These are phyloP conservation scores for Monodelphis domestica DNA, from an alignment of 2,797 vertebrate genomes.

Conservation along the genomic window DNA sequence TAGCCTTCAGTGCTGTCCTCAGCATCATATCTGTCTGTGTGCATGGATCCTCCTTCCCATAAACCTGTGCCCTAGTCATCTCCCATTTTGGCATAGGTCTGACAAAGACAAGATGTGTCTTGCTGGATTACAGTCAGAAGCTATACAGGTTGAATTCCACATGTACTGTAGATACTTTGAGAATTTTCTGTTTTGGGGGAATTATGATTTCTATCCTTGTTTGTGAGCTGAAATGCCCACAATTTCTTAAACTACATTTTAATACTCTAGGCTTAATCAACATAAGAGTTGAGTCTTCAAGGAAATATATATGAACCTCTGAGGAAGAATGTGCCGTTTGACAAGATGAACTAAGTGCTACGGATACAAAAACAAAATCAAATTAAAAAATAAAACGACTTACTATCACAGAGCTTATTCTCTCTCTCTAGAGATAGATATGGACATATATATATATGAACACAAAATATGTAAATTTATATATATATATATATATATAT, in stretches of 20 bases:
- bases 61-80: neutral
- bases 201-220: neutral
- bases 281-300: neutral
- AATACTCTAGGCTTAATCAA: too few relatives aligned
- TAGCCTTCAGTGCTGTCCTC: neutral
- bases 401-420: too few relatives aligned
- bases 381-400: too few relatives aligned
- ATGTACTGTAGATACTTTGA: neutral
- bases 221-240: neutral
- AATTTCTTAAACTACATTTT: neutral
- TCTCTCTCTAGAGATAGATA: too few relatives aligned
- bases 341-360: neutral
- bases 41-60: neutral
- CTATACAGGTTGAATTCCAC: neutral
- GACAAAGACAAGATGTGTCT: too few relatives aligned
- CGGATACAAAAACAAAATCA: too few relatives aligned
- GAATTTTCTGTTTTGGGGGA: neutral
- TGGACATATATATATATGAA: too few relatives aligned
- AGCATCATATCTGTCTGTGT: neutral
- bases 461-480: too few relatives aligned
- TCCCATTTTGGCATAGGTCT: neutral
- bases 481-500: too few relatives aligned
- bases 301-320: neutral
- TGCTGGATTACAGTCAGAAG: neutral
- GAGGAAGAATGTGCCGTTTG: neutral